Base-by-base conservation (phyloP, 2,888 invertebrate species). In the Scaeva pyrastri region DNA sequence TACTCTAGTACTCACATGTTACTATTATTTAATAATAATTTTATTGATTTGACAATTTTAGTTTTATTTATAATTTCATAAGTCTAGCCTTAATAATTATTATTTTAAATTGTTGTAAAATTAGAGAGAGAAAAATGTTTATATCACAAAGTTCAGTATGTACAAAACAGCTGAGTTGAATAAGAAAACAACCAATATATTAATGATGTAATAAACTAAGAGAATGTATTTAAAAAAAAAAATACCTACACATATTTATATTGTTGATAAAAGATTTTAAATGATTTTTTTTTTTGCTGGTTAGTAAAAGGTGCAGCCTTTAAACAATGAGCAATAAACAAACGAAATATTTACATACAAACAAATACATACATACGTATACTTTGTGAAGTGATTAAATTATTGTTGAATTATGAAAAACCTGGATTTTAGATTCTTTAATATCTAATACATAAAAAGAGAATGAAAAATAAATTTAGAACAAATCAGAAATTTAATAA, bases 1-100 rank as follows among this genome's bases (percentile, higher is more conserved):
- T 55, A 55, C 74, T 81, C 71, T 81, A 85, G 82, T 82, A 86
- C 74, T 82, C 86, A 78, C 76, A 76, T 74, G 73, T 77, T 78
- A 86, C 81, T 86, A 76, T 70, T 73, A 77, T 82, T 78, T 77
- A 62, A 71, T 77, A 86, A 82, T 73, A 77, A 50, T 79, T 71
- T 79, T 75, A 82, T 86, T 74, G 43, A 83, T 64, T 70, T 74
- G 70, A 74, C 73, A 74, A 75, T 56, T 70, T 75, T 45, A 62
- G 31, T 56, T 60, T 58, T 45, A 71, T 71, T 58, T 71, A 56
- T 58, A 56, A 80, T 76, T 66, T 76, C 60, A 48, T 85, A 85
- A 85, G 84, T 55, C 8, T 80, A 80, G 80, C 31, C 68, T 70
- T 84, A 84, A 74, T 70, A 31, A 62, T 73, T 58, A 70, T 50